phyloP scores from a whole-genome alignment of 2,888 invertebrate species.

The Falcaria lacertinaria region DNA sequence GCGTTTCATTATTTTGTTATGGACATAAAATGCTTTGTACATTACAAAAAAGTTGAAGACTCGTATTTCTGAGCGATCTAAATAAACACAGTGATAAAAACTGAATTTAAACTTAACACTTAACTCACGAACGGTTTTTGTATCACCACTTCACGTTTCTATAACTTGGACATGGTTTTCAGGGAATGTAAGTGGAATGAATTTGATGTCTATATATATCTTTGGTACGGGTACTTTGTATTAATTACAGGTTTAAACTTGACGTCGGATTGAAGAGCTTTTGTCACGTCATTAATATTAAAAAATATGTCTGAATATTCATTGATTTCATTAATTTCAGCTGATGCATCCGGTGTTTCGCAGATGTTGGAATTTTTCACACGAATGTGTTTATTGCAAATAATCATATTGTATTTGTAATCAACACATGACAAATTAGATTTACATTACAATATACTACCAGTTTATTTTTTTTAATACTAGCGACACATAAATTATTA shows the following conservation, averaged over 20 bases:
- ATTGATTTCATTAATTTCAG: constrained; percentile 67
- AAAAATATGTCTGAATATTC: constrained; percentile 44
- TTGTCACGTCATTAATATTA: constrained; percentile 65
- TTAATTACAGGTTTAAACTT: constrained; percentile 63
- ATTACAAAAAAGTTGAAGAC: constrained; percentile 20
- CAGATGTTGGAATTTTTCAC: constrained; percentile 69
- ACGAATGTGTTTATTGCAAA: constrained; percentile 23
- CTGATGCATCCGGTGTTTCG: constrained; percentile 71
- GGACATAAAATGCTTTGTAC: too few relatives aligned
- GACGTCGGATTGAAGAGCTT: constrained; percentile 73
- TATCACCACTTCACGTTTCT: constrained; percentile 71
- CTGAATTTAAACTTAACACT: constrained; percentile 62
- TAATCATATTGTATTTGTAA: constrained; percentile 16
- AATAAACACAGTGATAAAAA: constrained; percentile 64
- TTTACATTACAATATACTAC: not conserved
- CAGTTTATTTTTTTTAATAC: too few relatives aligned
- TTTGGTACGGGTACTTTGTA: constrained; percentile 55
- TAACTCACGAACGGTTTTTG: constrained; percentile 68
- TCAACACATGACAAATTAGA: constrained; percentile 12
- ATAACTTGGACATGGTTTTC: constrained; percentile 63
- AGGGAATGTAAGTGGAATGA: constrained; percentile 77
- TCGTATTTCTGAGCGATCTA: constrained; percentile 48
- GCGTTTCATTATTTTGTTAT: too few relatives aligned
- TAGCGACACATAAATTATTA: too few relatives aligned
- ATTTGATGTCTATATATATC: constrained; percentile 59